phyloP scores from a whole-genome alignment of 2,888 invertebrate genomes.

The Amblyjoppa proteus region DNA sequence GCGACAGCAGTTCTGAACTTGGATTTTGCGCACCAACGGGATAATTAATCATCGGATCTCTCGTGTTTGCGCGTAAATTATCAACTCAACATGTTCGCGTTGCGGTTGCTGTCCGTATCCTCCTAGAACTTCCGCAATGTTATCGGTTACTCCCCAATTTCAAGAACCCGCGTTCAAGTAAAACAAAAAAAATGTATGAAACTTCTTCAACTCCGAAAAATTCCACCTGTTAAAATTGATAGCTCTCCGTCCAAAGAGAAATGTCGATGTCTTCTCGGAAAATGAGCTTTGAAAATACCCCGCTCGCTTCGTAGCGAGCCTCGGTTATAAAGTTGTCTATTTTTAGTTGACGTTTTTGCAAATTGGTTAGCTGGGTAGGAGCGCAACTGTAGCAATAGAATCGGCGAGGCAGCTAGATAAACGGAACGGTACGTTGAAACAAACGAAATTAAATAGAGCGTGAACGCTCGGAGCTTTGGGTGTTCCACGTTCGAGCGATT shows the following conservation, averaged over 20 bases:
- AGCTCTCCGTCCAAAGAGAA: not conserved
- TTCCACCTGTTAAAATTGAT: slow-evolving; percentile 1
- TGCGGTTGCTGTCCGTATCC: not conserved
- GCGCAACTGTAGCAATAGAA: slow-evolving; percentile 40
- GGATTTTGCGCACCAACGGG: slow-evolving; percentile 12
- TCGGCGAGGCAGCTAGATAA: slow-evolving; percentile 29
- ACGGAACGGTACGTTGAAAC: slow-evolving; percentile 53
- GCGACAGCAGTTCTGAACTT: slow-evolving; percentile 25
- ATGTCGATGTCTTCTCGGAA: not conserved
- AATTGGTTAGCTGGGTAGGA: slow-evolving; percentile 53
- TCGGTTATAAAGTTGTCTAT: slow-evolving; percentile 54
- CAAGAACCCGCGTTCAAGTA: not conserved
- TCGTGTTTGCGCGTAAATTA: slow-evolving; percentile 13
- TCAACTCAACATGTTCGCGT: slow-evolving; percentile 6
- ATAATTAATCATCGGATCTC: slow-evolving; percentile 28
- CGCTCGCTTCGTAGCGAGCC: not conserved
- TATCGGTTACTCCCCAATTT: not conserved
- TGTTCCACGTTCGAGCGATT: slow-evolving; percentile 68
- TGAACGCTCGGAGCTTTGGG: slow-evolving; percentile 56
- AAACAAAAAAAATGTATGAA: not conserved
- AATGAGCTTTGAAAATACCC: not conserved
- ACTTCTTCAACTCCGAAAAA: not conserved
- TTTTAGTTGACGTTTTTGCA: slow-evolving; percentile 65
- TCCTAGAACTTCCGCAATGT: not conserved
- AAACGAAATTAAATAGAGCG: slow-evolving; percentile 68